These are phyloP conservation scores for Halisarca cf. caerulea DNA, from an alignment of 37 sponge, comb jelly and placozoan species.

Conservation along the genomic window DNA sequence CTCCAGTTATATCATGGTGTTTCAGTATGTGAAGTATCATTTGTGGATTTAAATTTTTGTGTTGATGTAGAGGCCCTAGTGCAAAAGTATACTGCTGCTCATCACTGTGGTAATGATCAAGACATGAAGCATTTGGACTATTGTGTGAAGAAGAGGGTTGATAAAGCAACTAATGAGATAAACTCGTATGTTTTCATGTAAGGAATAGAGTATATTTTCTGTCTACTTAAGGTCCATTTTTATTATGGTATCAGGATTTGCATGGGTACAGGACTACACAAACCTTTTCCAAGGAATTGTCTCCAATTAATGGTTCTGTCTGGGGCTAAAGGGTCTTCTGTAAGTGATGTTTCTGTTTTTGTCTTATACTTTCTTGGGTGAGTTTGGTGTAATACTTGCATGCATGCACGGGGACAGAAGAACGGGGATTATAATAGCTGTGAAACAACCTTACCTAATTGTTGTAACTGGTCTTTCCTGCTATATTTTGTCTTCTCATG, in stretches of 20 bases:
- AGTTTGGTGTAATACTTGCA: too few relatives aligned
- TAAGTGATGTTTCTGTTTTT: conserved; percentile 17
- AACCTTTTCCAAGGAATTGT: conserved; percentile 86
- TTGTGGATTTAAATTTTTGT: too few relatives aligned
- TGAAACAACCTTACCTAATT: too few relatives aligned
- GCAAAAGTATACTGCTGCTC: conserved; percentile 68
- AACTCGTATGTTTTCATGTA: conserved; percentile 49
- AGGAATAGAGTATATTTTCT: neutral
- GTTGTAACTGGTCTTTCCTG: too few relatives aligned
- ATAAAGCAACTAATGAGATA: conserved; percentile 70
- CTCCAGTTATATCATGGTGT: too few relatives aligned
- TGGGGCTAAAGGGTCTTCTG: conserved; percentile 95
- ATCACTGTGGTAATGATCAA: conserved; percentile 38
- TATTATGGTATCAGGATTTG: conserved; percentile 60
- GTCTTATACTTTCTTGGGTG: too few relatives aligned
- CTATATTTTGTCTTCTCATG: too few relatives aligned
- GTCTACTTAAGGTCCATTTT: too few relatives aligned
- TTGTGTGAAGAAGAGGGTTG: conserved; percentile 65
- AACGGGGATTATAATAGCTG: too few relatives aligned
- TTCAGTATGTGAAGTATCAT: too few relatives aligned
- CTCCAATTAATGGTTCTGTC: conserved; percentile 94
- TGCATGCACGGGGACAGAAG: too few relatives aligned
- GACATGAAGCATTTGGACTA: conserved; percentile 71
- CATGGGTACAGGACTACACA: conserved; percentile 81
- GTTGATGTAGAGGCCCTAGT: neutral